phyloP scores from a whole-genome alignment of 2,797 vertebrate genomes.

The Phrynocephalus guinanensis region DNA sequence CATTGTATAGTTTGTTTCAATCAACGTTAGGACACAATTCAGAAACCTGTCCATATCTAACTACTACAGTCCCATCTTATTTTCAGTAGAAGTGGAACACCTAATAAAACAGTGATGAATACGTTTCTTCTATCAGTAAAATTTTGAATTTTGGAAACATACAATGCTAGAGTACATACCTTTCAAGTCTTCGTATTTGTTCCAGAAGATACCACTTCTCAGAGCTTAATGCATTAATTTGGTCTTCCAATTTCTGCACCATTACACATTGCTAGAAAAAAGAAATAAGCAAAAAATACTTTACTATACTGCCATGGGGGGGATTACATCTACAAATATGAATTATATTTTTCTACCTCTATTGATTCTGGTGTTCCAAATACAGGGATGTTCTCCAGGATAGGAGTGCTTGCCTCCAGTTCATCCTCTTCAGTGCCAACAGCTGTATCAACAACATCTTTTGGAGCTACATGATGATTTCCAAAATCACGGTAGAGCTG shows the following conservation, averaged over 20 bases:
- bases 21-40: background rate
- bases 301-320: slow-evolving; percentile 46
- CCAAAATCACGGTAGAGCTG: slow-evolving; percentile 95
- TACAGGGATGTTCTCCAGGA: slow-evolving; percentile 61
- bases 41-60: background rate
- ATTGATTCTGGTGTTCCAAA: slow-evolving; percentile 77
- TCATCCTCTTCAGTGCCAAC: slow-evolving; percentile 87
- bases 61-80: background rate
- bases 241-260: slow-evolving; percentile 95
- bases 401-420: slow-evolving; percentile 80
- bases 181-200: slow-evolving; percentile 94
- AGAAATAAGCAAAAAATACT: slow-evolving; percentile 65
- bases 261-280: slow-evolving; percentile 86
- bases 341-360: slow-evolving; percentile 68
- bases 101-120: background rate
- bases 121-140: background rate
- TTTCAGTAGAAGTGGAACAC: background rate
- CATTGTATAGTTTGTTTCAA: background rate
- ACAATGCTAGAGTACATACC: slow-evolving; percentile 76
- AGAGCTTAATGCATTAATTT: slow-evolving; percentile 91
- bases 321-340: slow-evolving; percentile 11
- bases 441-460: slow-evolving; percentile 86
- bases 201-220: slow-evolving; percentile 94
- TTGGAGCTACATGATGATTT: slow-evolving; percentile 80
- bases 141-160: background rate